Percentiles rank a stretch among this genome's conserved stretches.
phyloP scores from a whole-genome alignment of 2,888 invertebrate species.

The Gnatocerus cornutus region DNA sequence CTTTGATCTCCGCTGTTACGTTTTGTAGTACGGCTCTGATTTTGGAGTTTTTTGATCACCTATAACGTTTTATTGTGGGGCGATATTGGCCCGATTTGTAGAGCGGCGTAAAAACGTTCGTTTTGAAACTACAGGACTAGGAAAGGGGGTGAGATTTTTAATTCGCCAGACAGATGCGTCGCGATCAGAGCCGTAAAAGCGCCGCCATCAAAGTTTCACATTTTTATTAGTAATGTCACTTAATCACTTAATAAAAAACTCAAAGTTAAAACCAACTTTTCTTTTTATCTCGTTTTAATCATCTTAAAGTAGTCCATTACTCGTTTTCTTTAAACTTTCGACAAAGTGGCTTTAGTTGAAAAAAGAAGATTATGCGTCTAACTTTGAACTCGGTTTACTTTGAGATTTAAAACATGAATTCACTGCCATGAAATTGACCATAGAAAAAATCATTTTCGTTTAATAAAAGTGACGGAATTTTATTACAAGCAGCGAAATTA shows the following conservation, averaged over 20 bases:
- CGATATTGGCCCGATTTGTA: constrained; percentile 5
- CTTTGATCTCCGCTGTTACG: neutral
- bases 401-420: neutral
- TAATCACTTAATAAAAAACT: neutral
- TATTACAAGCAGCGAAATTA: constrained; percentile 31
- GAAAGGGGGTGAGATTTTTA: neutral
- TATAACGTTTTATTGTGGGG: constrained; percentile 24
- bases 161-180: neutral
- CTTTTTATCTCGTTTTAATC: constrained; percentile 15
- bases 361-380: constrained; percentile 19
- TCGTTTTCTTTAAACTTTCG: constrained; percentile 23
- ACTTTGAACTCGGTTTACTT: neutral
- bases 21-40: neutral
- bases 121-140: neutral
- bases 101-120: constrained; percentile 12
- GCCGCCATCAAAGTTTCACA: neutral
- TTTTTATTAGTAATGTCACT: constrained; percentile 1
- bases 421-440: neutral
- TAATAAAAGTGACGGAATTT: constrained; percentile 20
- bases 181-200: neutral
- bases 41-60: constrained; percentile 28
- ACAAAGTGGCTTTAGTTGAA: constrained; percentile 17
- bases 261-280: constrained; percentile 6
- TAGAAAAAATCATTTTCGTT: neutral
- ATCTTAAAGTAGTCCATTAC: constrained; percentile 23